Conservation (phyloP, 2,888 invertebrate species). For the Nephrotoma flavescens region DNA sequence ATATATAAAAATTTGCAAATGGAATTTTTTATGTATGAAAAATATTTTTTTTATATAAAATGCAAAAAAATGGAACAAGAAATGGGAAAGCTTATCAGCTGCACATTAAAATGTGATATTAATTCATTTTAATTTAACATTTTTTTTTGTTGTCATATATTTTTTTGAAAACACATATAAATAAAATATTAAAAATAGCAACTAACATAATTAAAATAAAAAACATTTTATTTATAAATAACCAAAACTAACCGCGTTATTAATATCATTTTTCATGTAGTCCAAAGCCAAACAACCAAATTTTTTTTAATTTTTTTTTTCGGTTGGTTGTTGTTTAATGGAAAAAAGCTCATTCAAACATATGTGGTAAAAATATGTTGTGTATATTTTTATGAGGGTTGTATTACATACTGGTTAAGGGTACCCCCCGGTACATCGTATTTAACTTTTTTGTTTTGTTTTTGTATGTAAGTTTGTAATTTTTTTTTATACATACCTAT, state of each 20-base stretch:
- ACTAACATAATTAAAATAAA: not conserved
- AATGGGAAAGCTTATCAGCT: not conserved
- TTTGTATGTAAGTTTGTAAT: not conserved
- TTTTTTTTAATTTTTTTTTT: not conserved
- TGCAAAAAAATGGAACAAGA: not conserved
- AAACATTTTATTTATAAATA: not conserved
- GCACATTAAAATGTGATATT: not conserved
- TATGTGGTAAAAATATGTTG: not conserved
- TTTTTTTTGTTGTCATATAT: too few relatives aligned
- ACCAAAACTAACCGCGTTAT: not conserved
- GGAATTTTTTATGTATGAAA: not conserved
- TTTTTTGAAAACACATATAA: too few relatives aligned
- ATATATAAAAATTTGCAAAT: not conserved
- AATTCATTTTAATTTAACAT: not conserved
- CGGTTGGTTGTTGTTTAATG: not conserved
- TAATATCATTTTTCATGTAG: not conserved
- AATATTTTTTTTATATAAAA: not conserved
- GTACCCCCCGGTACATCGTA: not conserved
- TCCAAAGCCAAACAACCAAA: not conserved
- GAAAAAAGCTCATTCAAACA: not conserved
- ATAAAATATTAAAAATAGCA: not conserved
- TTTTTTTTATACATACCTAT: not conserved
- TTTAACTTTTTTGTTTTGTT: not conserved
- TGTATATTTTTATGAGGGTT: not conserved
- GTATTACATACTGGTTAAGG: not conserved